A percentile compares a stretch with the other conserved stretches of the same genome.
Evolutionary conservation across 2,113 vertebrate genomes (phyloP).

Genomic region (Dolichallabes microphthalmus): DNA sequence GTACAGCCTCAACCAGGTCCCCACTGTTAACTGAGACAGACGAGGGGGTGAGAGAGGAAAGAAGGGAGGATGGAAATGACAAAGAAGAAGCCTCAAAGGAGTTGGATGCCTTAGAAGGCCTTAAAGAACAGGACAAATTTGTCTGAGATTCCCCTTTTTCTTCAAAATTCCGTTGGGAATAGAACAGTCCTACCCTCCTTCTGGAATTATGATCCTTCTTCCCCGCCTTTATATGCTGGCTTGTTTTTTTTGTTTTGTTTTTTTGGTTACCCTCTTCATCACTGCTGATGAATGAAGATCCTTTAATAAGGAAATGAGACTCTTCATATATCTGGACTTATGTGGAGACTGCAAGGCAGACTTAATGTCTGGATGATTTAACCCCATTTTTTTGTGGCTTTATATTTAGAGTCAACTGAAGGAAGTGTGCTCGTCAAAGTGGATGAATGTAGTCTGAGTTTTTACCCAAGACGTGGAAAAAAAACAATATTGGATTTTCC

Average conservation of each 20-base stretch:
- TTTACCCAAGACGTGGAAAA: conserved; percentile 28
- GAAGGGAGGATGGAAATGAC: conserved; percentile 17
- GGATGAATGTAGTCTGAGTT: conserved; percentile 43
- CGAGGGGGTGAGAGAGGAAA: conserved; percentile 33
- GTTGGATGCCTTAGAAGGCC: conserved; percentile 21
- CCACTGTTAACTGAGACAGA: conserved; percentile 92
- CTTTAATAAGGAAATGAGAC: conserved; percentile 28
- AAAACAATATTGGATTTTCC: conserved; percentile 10
- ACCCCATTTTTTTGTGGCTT: conserved; percentile 40
- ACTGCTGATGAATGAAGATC: conserved; percentile 39
- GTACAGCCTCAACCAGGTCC: conserved; percentile 99
- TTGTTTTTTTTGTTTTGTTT: background rate
- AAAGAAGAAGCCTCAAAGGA: conserved; percentile 20
- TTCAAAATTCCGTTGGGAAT: conserved; percentile 30
- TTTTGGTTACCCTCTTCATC: conserved; percentile 37
- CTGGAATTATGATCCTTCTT: conserved; percentile 35
- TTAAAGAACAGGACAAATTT: conserved; percentile 43
- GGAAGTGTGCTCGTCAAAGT: conserved; percentile 17
- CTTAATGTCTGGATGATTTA: conserved; percentile 56
- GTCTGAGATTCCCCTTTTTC: conserved; percentile 34
- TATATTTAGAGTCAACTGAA: conserved; percentile 33
- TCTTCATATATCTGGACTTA: conserved; percentile 36
- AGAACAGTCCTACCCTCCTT: conserved; percentile 11
- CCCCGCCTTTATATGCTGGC: conserved; percentile 23
- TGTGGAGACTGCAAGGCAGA: conserved; percentile 40